Base-by-base conservation (phyloP, 2,797 vertebrate species). In the Decapterus maruadsi region DNA sequence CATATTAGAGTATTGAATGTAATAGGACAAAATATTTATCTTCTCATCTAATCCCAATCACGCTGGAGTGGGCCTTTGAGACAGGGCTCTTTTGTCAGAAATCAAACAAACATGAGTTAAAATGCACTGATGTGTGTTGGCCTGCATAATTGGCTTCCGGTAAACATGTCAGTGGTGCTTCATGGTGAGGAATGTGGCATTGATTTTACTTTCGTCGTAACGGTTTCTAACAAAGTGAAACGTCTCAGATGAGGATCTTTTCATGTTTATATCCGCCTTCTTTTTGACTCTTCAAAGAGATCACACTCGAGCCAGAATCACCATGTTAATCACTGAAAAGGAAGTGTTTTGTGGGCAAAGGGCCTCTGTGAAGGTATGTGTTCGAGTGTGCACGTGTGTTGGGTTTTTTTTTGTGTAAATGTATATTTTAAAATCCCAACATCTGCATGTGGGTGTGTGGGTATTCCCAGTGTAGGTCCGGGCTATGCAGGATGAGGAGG, bases 51-150 rank as follows among this genome's bases (percentile, higher is more conserved):
- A 75, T 53, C 53, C 38, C 40, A 59, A 34, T 71, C 43, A 55
- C 36, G 13, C 17, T 26, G 55, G 3, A 68, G 11, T 22, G 38
- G 36, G 72, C 46, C 58, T 54, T 54, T 10, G 46, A 62, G 72
- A 66, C 53, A 38, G 40, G 40, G 8, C 22, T 75, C 51, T 36
- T 72, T 63, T 66, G 75, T 83, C 84, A 75, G 81, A 75, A 68
- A 77, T 78, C 69, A 86, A 83, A 89, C 72, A 84, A 83, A 85
- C 78, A 65, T 40, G 26, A 67, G 45, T 68, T 76, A 67, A 55
- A 77, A 68, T 42, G 76, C 14, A 6, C 62, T 66, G 22, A 75
- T 76, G 72, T 86, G 77, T 81, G 83, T 59, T 68, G 38, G 73
- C 55, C 67, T 67, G 46, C 22, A 31, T 85, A 81, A 85, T 88